Evolutionary conservation across 30 jellyfish, hydroid and myxozoan species (phyloP), one percentile per base, ranked within the genome.

Genomic region (Sanderia malayensis): DNA sequence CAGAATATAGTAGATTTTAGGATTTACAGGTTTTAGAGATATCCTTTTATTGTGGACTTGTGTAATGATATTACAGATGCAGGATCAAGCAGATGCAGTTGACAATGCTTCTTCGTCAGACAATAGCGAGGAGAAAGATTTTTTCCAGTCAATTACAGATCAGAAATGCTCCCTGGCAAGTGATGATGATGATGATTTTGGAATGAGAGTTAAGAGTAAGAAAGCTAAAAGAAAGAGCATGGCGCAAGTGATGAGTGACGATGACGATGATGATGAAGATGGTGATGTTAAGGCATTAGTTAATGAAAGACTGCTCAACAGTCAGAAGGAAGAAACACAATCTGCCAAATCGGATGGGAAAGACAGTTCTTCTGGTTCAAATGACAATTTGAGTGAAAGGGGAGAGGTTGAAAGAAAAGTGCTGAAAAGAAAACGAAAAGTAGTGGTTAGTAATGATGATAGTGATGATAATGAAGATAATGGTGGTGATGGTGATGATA

Each of bases 391-490:
- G 18, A 49, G 23, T 9, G 18, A 24, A 4, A 49, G 11, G 27
- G 18, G 18, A 49, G 3, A 7, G 3, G 8, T 24, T 9, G 18
- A 49, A 18, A 4, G 25, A 49, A 49, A 49, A 18, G 18, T 7
- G 8, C 24, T 49, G 64, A 49, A 49, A 18, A 49, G 18, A 19
- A 49, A 49, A 24, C 8, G 27, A 19, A 49, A 15, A 15, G 27
- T 15, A 4, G 23, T 49, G 6, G 3, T 24, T 19, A 49, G 18
- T 15, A 24, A 49, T 49, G 8, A 11, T 9, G 64, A 49, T 49
- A 49, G 64, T 49, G 64, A 49, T 4, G 64, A 49, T 49, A n/a
- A n/a, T n/a, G n/a, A n/a, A n/a, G n/a, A 49, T 49, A 4, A 11
- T 9, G 64, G 18, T 49, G 18, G 64, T 49, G 64, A 49, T 4